Base-by-base conservation (phyloP, 2,113 vertebrate genomes). In the Calidris pygmaea region DNA sequence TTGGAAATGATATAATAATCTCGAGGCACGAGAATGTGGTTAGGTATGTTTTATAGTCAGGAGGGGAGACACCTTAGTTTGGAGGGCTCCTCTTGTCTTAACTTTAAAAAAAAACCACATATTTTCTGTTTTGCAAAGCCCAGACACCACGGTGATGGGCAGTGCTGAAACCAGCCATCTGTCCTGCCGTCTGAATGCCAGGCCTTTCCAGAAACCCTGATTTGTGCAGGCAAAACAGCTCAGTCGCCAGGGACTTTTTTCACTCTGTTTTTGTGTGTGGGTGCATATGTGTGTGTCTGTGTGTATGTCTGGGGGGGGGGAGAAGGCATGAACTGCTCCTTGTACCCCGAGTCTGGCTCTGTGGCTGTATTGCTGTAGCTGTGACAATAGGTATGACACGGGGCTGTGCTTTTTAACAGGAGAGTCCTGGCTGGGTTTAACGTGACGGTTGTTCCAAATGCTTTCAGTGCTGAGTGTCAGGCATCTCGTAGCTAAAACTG, bases 281-380 rank as follows among this genome's bases (percentile, higher is more conserved):
- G n/a, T 60, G 34, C 0, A 0, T 50, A 14, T 1, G 2, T 0
- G 0, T 1, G 4, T 45, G 27, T 65, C 19, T 21, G 37, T 22
- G 53, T 32, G 14, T 58, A 9, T 29, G 52, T 32, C 14, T 27
- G 14, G 13, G 30, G 19, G 24, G 45, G 45, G 47, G 47, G 26
- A 65, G 56, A 24, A 66, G 39, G 35, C 2, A 1, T 8, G 56
- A 86, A 21, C 20, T 65, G 32, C 53, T 91, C 5, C 0, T 17
- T 37, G 39, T 15, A 59, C n/a, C 70, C 74, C 5, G 3, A 17
- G 35, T 18, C 22, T 56, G 79, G 15, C 41, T 83, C n/a, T 55
- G 62, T 45, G 84, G 66, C 68, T 48, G 30, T 45, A 20, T 75
- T 55, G 5, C 39, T 13, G 65, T 37, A 27, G 55, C 30, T 76